Percentiles rank a stretch among this genome's conserved stretches.
phyloP scores from a whole-genome alignment of 2,888 invertebrate genomes.

The Plebejus anna region DNA sequence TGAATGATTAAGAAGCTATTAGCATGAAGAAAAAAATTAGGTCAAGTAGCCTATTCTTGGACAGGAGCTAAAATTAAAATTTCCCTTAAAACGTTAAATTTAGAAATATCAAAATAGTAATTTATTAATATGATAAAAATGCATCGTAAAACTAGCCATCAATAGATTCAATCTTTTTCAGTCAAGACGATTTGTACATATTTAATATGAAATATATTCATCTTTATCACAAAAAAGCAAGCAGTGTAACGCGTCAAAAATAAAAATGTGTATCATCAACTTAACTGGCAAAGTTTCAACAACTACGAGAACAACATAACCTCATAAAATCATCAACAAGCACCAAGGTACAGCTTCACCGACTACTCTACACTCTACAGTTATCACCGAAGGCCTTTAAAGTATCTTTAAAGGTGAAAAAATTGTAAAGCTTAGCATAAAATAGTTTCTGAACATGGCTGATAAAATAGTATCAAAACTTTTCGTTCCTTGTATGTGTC shows the following conservation, averaged over 20 bases:
- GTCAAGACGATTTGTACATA: conserved; percentile 26
- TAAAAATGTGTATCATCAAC: conserved; percentile 5
- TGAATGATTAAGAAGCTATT: too few species aligned
- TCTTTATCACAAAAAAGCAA: conserved; percentile 25
- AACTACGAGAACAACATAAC: conserved; percentile 25
- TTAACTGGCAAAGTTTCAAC: conserved; percentile 21
- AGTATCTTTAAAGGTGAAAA: conserved; percentile 15
- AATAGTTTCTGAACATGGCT: conserved; percentile 20
- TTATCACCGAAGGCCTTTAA: conserved; percentile 21
- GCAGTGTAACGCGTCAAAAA: conserved; percentile 21
- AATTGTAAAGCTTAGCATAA: conserved; percentile 19
- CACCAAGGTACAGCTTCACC: conserved; percentile 12
- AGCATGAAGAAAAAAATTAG: too few species aligned
- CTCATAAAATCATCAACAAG: conserved; percentile 25
- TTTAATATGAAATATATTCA: conserved; percentile 24
- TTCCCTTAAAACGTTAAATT: conserved; percentile 17
- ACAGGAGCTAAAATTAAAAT: conserved; percentile 13
- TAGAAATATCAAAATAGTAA: conserved; percentile 28
- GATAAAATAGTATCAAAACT: conserved; percentile 12
- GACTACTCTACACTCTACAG: conserved; percentile 13
- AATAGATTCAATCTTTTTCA: conserved; percentile 29
- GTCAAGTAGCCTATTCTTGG: too few species aligned
- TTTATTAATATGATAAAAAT: conserved; percentile 30
- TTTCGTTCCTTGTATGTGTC: neutral
- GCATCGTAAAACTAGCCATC: conserved; percentile 30